Conservation (phyloP, 2,113 vertebrate genomes). For the Paramormyrops kingsleyae region DNA sequence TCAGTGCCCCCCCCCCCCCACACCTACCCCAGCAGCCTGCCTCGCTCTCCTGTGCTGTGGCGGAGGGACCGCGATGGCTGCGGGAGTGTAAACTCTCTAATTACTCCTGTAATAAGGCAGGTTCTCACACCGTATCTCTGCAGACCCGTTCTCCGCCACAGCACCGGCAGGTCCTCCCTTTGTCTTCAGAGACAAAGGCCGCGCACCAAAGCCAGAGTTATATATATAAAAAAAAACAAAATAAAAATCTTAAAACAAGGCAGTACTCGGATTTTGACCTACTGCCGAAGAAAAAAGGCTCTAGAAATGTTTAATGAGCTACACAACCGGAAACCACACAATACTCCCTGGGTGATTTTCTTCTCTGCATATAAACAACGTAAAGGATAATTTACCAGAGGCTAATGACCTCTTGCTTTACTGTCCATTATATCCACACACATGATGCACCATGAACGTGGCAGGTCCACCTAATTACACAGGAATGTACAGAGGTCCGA, state of each 20-base stretch:
- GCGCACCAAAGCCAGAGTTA: neutral
- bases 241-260: neutral
- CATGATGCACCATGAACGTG: neutral
- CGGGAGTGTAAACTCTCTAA: constrained; percentile 13
- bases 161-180: neutral
- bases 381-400: neutral
- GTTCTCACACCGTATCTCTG: neutral
- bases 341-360: neutral
- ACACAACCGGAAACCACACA: neutral
- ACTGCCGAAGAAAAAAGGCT: neutral
- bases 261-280: neutral
- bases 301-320: neutral
- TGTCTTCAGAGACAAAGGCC: neutral
- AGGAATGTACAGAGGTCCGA: neutral
- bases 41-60: neutral
- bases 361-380: neutral
- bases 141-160: neutral
- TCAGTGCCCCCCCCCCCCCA: neutral
- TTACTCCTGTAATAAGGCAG: constrained; percentile 13
- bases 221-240: neutral
- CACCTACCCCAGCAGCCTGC: neutral
- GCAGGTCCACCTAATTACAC: neutral
- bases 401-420: neutral
- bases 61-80: neutral
- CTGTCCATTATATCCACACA: neutral